Evolutionary conservation across 2,888 invertebrate genomes (phyloP).

Genomic region (Acheta domesticus): DNA sequence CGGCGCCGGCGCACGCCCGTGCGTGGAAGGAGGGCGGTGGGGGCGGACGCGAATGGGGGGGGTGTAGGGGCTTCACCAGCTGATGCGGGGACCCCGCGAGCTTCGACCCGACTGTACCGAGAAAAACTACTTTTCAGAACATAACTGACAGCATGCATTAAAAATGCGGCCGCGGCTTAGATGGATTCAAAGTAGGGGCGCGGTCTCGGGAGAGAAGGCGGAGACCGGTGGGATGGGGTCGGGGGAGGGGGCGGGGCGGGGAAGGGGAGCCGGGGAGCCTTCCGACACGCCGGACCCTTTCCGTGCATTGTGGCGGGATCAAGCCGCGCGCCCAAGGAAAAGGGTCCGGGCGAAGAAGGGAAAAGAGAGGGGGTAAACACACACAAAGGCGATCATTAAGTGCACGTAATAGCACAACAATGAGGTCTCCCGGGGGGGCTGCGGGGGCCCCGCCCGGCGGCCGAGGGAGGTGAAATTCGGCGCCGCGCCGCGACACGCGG

Average conservation of each 20-base stretch:
- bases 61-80: neutral
- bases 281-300: too few relatives aligned
- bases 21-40: neutral
- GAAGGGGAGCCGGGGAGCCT: neutral
- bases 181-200: constrained; percentile 28
- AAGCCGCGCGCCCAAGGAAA: neutral
- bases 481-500: neutral
- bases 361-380: neutral
- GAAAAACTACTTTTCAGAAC: neutral
- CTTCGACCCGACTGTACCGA: too few relatives aligned
- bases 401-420: constrained; percentile 18
- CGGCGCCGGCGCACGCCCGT: neutral
- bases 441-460: neutral
- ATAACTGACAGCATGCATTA: constrained; percentile 34
- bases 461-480: neutral
- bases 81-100: neutral
- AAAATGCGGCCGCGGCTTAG: constrained; percentile 33
- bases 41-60: neutral
- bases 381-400: neutral
- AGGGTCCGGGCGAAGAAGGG: neutral
- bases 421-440: neutral
- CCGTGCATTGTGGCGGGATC: neutral
- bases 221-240: neutral
- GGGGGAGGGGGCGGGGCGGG: neutral
- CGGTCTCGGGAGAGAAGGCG: neutral